These are phyloP conservation scores for Steinernema khuongi DNA, from an alignment of 1,140 invertebrate genomes.

Conservation along the genomic window DNA sequence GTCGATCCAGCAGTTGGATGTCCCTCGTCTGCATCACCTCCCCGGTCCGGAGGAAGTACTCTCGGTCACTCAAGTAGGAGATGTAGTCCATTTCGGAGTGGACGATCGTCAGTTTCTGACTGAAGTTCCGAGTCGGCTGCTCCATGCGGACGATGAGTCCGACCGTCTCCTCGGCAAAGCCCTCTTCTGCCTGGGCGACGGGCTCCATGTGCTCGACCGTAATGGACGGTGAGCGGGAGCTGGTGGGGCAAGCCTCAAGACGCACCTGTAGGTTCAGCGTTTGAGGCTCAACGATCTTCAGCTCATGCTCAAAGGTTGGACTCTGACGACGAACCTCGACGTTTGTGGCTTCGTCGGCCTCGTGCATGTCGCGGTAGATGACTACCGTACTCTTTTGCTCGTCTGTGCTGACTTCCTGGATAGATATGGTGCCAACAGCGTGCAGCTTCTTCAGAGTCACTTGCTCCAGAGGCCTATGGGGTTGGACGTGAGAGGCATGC, in stretches of 20 bases:
- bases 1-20: neutral
- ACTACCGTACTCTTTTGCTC: neutral
- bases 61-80: neutral
- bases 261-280: neutral
- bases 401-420: neutral
- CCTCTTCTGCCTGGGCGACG: neutral
- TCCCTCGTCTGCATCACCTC: constrained; percentile 1
- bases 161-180: neutral
- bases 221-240: neutral
- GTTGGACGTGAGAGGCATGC: neutral
- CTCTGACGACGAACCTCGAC: constrained; percentile 28
- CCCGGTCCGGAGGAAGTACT: neutral
- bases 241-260: neutral
- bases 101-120: neutral
- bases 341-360: constrained; percentile 30
- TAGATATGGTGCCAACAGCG: neutral
- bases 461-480: neutral
- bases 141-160: neutral
- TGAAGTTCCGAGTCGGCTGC: neutral
- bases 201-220: neutral
- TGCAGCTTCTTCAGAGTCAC: neutral
- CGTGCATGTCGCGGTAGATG: constrained; percentile 4
- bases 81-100: neutral
- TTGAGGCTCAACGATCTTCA: neutral
- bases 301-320: constrained; percentile 18